These are phyloP conservation scores for Fundulus diaphanus DNA, from an alignment of 2,797 vertebrate genomes.

Conservation along the genomic window DNA sequence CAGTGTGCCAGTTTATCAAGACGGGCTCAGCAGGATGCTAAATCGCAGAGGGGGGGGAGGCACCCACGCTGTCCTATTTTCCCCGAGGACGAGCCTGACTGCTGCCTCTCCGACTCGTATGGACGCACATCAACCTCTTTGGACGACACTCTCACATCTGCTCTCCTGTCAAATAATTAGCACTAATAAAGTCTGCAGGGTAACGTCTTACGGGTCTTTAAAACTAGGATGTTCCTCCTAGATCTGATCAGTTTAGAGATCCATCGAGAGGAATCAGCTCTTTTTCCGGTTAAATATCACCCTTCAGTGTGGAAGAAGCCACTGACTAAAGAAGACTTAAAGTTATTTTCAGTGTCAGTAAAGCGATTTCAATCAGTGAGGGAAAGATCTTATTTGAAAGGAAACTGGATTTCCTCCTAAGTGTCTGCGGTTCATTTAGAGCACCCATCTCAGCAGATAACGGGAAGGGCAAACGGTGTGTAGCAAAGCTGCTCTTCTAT, in stretches of 20 bases:
- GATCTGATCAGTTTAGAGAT: background rate
- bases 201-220: background rate
- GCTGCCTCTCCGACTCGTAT: constrained; percentile 33
- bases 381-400: background rate
- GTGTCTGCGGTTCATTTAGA: background rate
- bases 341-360: background rate
- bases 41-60: constrained; percentile 48
- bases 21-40: constrained; percentile 53
- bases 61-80: constrained; percentile 76
- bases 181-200: background rate
- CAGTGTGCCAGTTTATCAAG: constrained; percentile 48
- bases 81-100: constrained; percentile 42
- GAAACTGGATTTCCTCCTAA: background rate
- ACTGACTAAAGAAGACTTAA: background rate
- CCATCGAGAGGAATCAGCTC: background rate
- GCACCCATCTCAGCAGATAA: background rate
- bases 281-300: background rate
- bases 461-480: background rate
- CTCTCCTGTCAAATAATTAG: background rate
- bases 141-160: constrained; percentile 5
- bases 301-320: background rate
- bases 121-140: constrained; percentile 16
- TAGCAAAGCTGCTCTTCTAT: background rate
- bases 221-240: background rate
- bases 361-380: background rate